Evolutionary conservation across 2,113 vertebrate genomes (phyloP).

Genomic region (Mastomys coucha): DNA sequence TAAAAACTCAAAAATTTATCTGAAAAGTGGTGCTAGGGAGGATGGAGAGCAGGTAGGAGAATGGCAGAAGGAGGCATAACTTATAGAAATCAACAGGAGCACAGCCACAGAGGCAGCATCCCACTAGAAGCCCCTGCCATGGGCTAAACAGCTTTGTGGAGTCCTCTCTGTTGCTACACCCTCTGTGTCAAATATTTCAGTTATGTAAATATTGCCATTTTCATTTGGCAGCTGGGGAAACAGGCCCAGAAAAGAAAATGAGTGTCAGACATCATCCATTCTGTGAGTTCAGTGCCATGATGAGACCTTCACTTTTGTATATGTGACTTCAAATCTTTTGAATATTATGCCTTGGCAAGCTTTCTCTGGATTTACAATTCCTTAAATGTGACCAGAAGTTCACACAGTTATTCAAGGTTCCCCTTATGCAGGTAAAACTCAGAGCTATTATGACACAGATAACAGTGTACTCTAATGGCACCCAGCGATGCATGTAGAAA

Average conservation of each 20-base stretch:
- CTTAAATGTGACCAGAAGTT: neutral
- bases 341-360: neutral
- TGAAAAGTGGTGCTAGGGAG: neutral
- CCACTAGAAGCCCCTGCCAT: neutral
- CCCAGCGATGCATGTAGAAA: neutral
- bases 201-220: neutral
- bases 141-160: neutral
- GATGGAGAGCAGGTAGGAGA: neutral
- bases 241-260: neutral
- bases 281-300: neutral
- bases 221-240: neutral
- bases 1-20: too few species aligned
- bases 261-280: neutral
- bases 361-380: neutral
- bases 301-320: neutral
- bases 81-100: neutral
- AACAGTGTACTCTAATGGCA: neutral
- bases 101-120: neutral
- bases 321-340: neutral
- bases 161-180: fast-evolving
- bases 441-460: neutral
- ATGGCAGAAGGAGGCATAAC: neutral
- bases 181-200: too few species aligned
- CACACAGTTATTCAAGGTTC: neutral
- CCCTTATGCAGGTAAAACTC: neutral